Evolutionary conservation across 1,140 invertebrate species (phyloP).

Genomic region (Dendroctonus valens): DNA sequence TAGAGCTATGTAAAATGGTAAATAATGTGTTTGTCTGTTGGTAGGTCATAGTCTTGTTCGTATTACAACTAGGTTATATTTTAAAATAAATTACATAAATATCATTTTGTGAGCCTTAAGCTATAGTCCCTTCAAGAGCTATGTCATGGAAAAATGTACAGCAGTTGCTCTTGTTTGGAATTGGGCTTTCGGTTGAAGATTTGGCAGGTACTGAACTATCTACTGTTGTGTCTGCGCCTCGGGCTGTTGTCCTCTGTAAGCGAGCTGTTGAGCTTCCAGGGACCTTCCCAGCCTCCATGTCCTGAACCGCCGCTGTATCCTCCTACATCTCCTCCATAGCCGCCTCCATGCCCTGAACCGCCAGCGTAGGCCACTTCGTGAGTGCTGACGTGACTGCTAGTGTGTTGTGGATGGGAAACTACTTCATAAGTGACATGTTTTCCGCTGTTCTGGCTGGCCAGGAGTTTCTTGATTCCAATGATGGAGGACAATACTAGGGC

Average conservation of each 20-base stretch:
- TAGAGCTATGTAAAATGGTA: not conserved
- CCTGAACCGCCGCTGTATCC: slow-evolving; percentile 55
- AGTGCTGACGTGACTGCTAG: slow-evolving; percentile 63
- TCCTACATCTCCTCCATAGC: slow-evolving; percentile 55
- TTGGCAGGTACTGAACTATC: slow-evolving; percentile 48
- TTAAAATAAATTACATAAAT: slow-evolving; percentile 29
- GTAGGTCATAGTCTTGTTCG: not conserved
- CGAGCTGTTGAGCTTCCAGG: slow-evolving; percentile 69
- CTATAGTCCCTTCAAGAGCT: slow-evolving; percentile 1
- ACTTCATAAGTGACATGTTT: slow-evolving; percentile 85
- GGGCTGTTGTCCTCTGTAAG: slow-evolving; percentile 66
- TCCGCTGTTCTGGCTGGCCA: slow-evolving; percentile 60
- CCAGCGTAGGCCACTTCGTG: slow-evolving; percentile 57
- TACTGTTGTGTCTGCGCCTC: slow-evolving; percentile 34
- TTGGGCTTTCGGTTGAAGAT: slow-evolving; percentile 28
- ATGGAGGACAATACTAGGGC: slow-evolving; percentile 78
- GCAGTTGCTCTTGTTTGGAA: slow-evolving; percentile 4
- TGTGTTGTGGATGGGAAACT: slow-evolving; percentile 76
- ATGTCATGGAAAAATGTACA: slow-evolving; percentile 24
- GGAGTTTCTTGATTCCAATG: slow-evolving; percentile 77
- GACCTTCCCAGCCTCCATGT: slow-evolving; percentile 70
- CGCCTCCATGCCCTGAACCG: slow-evolving; percentile 54
- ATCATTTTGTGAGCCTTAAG: not conserved
- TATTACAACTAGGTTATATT: slow-evolving; percentile 4
- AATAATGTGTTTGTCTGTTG: not conserved